Percentiles rank a stretch among this genome's conserved stretches.
These are phyloP conservation scores for Phrynocephalus forsythii DNA, from an alignment of 2,797 vertebrate genomes.

Conservation along the genomic window DNA sequence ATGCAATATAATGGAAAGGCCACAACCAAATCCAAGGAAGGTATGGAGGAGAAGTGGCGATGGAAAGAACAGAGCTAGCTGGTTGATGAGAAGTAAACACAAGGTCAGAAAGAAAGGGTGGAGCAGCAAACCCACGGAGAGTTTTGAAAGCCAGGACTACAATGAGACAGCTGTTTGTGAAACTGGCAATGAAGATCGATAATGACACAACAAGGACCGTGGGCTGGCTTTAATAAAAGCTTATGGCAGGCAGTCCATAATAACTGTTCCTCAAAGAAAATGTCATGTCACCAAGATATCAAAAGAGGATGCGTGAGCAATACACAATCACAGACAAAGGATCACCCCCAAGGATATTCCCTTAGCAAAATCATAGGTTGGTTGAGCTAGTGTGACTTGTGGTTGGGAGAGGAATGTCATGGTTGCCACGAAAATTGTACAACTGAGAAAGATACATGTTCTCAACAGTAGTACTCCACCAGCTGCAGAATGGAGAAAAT, in stretches of 20 bases:
- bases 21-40: background rate
- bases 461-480: background rate
- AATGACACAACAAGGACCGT: constrained; percentile 28
- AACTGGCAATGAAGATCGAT: constrained; percentile 28
- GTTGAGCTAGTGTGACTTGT: background rate
- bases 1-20: background rate
- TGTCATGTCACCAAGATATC: background rate
- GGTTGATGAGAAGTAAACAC: background rate
- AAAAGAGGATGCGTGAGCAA: background rate
- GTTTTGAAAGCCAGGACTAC: constrained; percentile 40
- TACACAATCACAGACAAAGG: background rate
- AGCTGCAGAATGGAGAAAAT: background rate
- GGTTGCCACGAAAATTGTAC: background rate
- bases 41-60: background rate
- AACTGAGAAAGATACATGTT: too few relatives aligned
- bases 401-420: background rate
- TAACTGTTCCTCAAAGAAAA: constrained; percentile 1
- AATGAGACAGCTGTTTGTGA: constrained; percentile 41
- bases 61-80: background rate
- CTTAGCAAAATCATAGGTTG: too few relatives aligned
- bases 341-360: background rate
- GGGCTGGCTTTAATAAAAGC: constrained; percentile 19
- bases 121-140: background rate
- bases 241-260: constrained; percentile 23
- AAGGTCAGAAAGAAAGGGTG: constrained; percentile 19